Evolutionary conservation across 2,113 vertebrate species (phyloP).

Genomic region (Erythrocebus patas): DNA sequence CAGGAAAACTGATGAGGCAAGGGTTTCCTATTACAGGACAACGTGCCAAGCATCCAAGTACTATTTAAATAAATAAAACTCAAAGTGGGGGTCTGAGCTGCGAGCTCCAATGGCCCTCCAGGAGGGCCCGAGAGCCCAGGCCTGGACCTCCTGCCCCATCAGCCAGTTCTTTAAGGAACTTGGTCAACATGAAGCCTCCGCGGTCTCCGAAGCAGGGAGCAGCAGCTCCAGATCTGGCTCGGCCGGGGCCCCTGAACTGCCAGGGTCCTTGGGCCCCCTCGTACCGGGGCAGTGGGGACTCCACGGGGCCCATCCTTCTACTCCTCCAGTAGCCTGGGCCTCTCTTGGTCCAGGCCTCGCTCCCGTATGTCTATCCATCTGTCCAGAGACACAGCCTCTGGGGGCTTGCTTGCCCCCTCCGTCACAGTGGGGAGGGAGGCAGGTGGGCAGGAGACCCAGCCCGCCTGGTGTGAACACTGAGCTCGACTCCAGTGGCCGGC

Average conservation of each 20-base stretch:
- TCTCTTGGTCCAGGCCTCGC: conserved; percentile 71
- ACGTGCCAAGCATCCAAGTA: conserved; percentile 85
- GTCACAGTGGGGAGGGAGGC: conserved; percentile 26
- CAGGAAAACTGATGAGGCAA: conserved; percentile 80
- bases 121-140: background rate
- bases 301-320: conserved; percentile 87
- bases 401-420: conserved; percentile 58
- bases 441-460: conserved; percentile 54
- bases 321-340: conserved; percentile 75
- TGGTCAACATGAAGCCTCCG: conserved; percentile 58
- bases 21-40: conserved; percentile 84
- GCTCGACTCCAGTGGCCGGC: conserved; percentile 48
- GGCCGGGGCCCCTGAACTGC: conserved; percentile 52
- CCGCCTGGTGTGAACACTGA: conserved; percentile 73
- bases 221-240: conserved; percentile 69
- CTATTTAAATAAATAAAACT: conserved; percentile 94
- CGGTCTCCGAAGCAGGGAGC: conserved; percentile 82
- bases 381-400: background rate
- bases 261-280: conserved; percentile 61
- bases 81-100: conserved; percentile 14
- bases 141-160: background rate
- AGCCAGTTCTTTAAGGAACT: conserved; percentile 72
- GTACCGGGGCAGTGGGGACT: conserved; percentile 66
- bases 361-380: conserved; percentile 59
- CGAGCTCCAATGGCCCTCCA: background rate